These are phyloP conservation scores for Vidua macroura DNA, from an alignment of 2,113 vertebrate genomes.

Conservation along the genomic window DNA sequence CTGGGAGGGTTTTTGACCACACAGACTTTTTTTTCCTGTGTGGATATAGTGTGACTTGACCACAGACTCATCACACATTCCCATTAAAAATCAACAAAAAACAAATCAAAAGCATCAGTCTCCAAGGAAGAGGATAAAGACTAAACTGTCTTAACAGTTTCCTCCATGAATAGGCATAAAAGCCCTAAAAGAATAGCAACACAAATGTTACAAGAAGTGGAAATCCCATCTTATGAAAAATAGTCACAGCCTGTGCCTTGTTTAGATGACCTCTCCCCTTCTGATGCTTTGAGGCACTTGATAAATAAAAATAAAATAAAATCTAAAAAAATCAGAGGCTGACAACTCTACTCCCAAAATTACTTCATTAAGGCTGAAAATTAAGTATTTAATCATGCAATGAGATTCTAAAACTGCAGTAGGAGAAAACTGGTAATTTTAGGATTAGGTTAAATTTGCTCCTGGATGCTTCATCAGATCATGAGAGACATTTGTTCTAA, in stretches of 20 bases:
- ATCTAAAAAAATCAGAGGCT: background rate
- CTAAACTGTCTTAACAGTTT: background rate
- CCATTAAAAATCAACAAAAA: background rate
- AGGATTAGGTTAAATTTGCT: background rate
- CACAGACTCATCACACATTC: background rate
- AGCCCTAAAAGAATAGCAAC: background rate
- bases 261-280: background rate
- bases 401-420: background rate
- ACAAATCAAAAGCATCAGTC: background rate
- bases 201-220: background rate
- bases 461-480: background rate
- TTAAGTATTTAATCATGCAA: background rate
- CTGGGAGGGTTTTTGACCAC: background rate
- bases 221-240: background rate
- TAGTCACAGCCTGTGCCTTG: background rate
- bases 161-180: background rate
- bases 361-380: background rate
- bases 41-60: background rate
- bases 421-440: background rate
- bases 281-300: background rate
- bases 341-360: background rate
- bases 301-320: background rate
- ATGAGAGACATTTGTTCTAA: background rate
- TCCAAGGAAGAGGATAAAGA: background rate
- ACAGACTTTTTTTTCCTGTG: background rate